Evolutionary conservation across 2,888 invertebrate genomes (phyloP).

Genomic region (Lamproptera curius): DNA sequence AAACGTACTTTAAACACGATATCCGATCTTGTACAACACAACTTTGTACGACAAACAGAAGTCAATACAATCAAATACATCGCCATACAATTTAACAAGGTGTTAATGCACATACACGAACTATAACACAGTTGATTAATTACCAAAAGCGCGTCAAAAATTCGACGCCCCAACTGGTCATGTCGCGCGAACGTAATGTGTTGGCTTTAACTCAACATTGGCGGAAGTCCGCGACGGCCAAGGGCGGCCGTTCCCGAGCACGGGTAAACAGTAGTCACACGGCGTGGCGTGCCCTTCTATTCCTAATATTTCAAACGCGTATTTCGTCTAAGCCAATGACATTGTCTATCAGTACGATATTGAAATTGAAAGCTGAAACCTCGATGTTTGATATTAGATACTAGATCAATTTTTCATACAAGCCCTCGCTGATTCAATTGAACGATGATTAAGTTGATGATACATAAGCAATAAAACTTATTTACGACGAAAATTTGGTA

Average conservation of each 20-base stretch:
- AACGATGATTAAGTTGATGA: no score
- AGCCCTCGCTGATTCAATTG: no score
- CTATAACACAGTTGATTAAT: no score
- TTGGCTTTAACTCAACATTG: constrained; percentile 49
- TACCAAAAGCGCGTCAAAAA: constrained; percentile 15
- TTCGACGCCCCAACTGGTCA: constrained; percentile 27
- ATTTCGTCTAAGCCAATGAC: no score
- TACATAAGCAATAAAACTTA: no score
- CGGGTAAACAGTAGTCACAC: constrained; percentile 25
- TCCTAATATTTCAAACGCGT: neutral
- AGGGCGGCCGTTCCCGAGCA: constrained; percentile 41
- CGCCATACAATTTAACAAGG: no score
- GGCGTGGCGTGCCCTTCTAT: constrained; percentile 4
- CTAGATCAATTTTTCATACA: no score
- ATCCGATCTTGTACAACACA: neutral
- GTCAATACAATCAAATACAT: neutral
- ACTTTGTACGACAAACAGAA: neutral
- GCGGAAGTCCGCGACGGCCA: constrained; percentile 39
- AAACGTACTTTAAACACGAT: neutral
- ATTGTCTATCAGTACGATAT: no score
- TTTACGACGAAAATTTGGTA: no score
- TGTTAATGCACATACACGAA: no score
- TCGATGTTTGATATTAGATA: no score
- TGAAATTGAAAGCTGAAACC: no score
- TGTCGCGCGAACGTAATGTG: constrained; percentile 21